phyloP scores from a whole-genome alignment of 2,888 invertebrate species.

The Drosophila rubida region DNA sequence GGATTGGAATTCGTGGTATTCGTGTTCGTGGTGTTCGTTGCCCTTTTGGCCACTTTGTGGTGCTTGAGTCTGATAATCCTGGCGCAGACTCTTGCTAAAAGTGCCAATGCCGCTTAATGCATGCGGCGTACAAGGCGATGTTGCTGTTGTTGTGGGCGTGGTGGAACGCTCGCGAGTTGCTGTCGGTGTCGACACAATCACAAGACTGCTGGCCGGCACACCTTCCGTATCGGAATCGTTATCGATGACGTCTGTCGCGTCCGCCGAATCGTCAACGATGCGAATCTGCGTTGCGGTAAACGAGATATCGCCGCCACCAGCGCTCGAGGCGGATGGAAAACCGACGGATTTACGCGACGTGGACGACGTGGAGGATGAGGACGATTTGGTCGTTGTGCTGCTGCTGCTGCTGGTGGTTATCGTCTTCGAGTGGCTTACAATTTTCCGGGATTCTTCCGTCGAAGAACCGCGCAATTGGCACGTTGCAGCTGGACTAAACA shows the following conservation, averaged over 20 bases:
- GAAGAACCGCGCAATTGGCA: constrained; percentile 83
- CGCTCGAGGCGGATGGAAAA: constrained; percentile 27
- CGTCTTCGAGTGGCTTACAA: constrained; percentile 78
- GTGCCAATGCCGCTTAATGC: constrained; percentile 72
- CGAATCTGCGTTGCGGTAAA: constrained; percentile 65
- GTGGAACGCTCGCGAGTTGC: constrained; percentile 38
- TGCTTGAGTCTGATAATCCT: constrained; percentile 73
- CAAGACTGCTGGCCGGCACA: constrained; percentile 77
- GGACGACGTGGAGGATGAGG: constrained; percentile 43
- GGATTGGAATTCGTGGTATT: constrained; percentile 86
- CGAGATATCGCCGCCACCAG: constrained; percentile 51
- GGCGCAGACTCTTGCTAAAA: constrained; percentile 80
- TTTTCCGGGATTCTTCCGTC: constrained; percentile 79
- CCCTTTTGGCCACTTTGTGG: constrained; percentile 62
- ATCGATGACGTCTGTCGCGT: constrained; percentile 53
- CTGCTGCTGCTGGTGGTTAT: constrained; percentile 26
- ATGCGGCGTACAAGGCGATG: constrained; percentile 48
- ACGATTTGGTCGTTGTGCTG: constrained; percentile 41
- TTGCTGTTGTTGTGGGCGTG: constrained; percentile 47
- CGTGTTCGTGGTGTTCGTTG: constrained; percentile 64
- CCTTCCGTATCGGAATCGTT: constrained; percentile 83
- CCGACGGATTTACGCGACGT: constrained; percentile 63
- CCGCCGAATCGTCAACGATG: constrained; percentile 29
- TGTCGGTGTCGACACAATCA: constrained; percentile 76
- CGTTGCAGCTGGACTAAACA: constrained; percentile 77